Percentiles rank a stretch among this genome's conserved stretches.
Conservation (phyloP, 2,888 invertebrate species). For the Drosophila atripex region DNA sequence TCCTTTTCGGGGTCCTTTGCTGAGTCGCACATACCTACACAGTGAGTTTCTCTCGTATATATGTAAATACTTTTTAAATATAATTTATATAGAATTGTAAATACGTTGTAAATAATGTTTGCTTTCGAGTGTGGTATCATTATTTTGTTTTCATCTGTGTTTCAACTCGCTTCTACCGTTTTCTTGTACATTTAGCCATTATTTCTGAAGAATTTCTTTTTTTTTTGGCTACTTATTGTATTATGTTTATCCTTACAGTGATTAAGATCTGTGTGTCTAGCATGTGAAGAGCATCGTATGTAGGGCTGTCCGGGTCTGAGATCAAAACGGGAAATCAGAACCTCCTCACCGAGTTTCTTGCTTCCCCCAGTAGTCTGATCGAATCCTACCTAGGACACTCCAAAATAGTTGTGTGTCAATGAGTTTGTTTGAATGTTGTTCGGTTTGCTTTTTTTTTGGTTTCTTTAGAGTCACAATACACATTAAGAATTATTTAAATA, state of each 20-base stretch:
- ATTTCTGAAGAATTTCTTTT: conserved; percentile 66
- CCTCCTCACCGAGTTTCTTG: background rate
- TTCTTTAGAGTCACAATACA: conserved; percentile 65
- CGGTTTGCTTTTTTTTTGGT: conserved; percentile 20
- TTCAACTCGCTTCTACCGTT: conserved; percentile 58
- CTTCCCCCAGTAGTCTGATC: background rate
- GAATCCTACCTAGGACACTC: conserved; percentile 7
- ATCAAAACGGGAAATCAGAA: conserved; percentile 14
- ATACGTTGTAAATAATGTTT: conserved; percentile 78
- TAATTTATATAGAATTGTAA: conserved; percentile 77
- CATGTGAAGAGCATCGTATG: conserved; percentile 31
- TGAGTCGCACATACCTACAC: conserved; percentile 44
- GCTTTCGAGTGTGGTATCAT: conserved; percentile 51
- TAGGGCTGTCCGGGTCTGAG: conserved; percentile 16
- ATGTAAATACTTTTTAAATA: conserved; percentile 78
- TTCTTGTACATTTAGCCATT: conserved; percentile 74
- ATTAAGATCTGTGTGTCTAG: conserved; percentile 57
- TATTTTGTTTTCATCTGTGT: conserved; percentile 36
- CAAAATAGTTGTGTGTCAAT: conserved; percentile 11
- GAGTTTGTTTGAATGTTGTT: conserved; percentile 18
- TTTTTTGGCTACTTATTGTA: conserved; percentile 64
- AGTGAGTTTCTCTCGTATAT: conserved; percentile 65
- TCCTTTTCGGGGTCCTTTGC: conserved; percentile 28
- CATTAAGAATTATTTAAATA: conserved; percentile 72
- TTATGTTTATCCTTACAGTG: conserved; percentile 52